Base-by-base conservation (phyloP, 1,140 invertebrate species). In the Drosophila oshimai region DNA sequence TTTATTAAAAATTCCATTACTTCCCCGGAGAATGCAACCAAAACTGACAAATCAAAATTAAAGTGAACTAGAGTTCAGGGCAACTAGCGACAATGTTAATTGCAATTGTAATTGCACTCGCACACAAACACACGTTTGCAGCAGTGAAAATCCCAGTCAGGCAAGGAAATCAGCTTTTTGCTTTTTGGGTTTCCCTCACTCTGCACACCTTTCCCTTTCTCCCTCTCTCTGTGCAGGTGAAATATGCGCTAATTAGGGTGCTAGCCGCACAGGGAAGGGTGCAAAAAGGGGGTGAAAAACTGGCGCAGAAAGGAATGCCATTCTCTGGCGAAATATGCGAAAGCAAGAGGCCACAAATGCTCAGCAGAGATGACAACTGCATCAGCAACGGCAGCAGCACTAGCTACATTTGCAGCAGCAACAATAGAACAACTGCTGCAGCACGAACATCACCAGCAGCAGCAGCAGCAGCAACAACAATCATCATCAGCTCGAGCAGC, bases 21-120 rank as follows among this genome's bases (percentile, higher is more conserved):
- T 64, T 46, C 44, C 58, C 49, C 81, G 50, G 68, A 69, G 68
- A 86, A 76, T 69, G 76, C 67, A 51, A 74, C 76, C 54, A 60
- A 87, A 87, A 86, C 73, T 67, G 73, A 87, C 83, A 87, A 87
- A 77, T 87, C 81, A 87, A 87, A 87, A 87, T 87, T 87, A 87
- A 87, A 87, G 76, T 74, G 73, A 73, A 55, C 58, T 65, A 22
- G 34, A 28, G 54, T 42, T 24, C 31, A 58, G 26, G 20, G 53
- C 39, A 80, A 65, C 68, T 41, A 37, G 51, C 64, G 69, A 68
- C 61, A 76, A 79, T 80, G 76, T 60, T 87, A 87, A 86, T 80
- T 86, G 74, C 81, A 80, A 87, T 87, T 86, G 81, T 74, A 86
- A 86, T 76, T 80, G 62, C 64, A 74, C 73, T 37, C 34, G 49